Evolutionary conservation across 2,888 invertebrate genomes (phyloP).

Genomic region (Cartodere bifasciata): DNA sequence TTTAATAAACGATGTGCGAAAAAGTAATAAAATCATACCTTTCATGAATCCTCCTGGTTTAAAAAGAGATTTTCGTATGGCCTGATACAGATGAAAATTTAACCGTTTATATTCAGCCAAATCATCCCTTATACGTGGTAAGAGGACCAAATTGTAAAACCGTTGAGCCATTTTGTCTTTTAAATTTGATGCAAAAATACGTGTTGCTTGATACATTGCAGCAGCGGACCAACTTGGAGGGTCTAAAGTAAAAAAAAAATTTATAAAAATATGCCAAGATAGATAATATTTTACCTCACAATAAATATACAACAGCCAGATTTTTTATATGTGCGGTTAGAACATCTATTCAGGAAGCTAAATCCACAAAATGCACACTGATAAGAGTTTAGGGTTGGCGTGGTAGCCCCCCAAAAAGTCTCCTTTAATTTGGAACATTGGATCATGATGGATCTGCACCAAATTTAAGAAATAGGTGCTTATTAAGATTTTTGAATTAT

Average conservation of each 20-base stretch:
- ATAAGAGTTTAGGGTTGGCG: too few species aligned
- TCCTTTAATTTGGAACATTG: too few species aligned
- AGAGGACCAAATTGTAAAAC: slow-evolving; percentile 83
- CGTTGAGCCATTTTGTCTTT: slow-evolving; percentile 94
- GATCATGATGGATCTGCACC: too few species aligned
- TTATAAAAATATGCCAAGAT: too few species aligned
- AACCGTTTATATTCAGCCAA: slow-evolving; percentile 88
- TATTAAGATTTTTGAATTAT: slow-evolving; percentile 3
- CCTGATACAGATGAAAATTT: slow-evolving; percentile 94
- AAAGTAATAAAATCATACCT: slow-evolving; percentile 37
- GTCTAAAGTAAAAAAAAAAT: slow-evolving; percentile 47
- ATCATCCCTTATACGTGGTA: slow-evolving; percentile 90
- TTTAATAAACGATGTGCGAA: too few species aligned
- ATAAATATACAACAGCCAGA: too few species aligned
- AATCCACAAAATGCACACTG: too few species aligned
- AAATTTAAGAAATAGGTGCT: slow-evolving; percentile 4
- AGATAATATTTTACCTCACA: too few species aligned
- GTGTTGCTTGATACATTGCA: slow-evolving; percentile 89
- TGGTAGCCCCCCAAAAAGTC: too few species aligned
- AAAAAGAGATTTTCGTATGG: slow-evolving; percentile 82
- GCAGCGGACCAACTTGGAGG: slow-evolving; percentile 97
- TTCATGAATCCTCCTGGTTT: slow-evolving; percentile 99
- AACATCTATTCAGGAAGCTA: too few species aligned
- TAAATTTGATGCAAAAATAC: slow-evolving; percentile 94
- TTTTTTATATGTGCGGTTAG: too few species aligned